Evolutionary conservation across 2,113 vertebrate genomes (phyloP).

Genomic region (Osmerus eperlanus): DNA sequence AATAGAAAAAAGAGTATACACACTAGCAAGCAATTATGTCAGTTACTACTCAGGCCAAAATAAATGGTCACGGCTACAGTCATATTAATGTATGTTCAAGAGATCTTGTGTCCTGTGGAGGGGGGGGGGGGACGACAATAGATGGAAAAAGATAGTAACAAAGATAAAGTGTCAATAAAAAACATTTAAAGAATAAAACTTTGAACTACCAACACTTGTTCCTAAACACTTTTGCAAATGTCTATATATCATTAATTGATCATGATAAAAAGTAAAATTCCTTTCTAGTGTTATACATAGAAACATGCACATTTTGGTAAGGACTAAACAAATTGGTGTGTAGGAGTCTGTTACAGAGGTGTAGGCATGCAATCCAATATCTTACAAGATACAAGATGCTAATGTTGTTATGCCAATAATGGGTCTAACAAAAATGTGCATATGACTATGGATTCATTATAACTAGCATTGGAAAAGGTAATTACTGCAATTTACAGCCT

Average conservation of each 20-base stretch:
- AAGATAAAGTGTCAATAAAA: conserved; percentile 40
- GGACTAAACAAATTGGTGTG: conserved; percentile 25
- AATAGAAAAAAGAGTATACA: neutral
- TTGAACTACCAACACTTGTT: conserved; percentile 20
- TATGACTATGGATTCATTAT: conserved; percentile 27
- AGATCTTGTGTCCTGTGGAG: no score
- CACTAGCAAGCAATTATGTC: no score
- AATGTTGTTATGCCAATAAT: conserved; percentile 32
- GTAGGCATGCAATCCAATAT: conserved; percentile 14
- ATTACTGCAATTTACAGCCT: conserved; percentile 18
- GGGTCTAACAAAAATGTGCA: conserved; percentile 14
- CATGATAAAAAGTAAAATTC: neutral
- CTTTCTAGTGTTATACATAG: conserved; percentile 8
- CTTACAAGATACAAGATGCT: conserved; percentile 26
- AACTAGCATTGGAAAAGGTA: conserved; percentile 35
- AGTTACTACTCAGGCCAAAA: no score
- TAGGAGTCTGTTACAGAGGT: conserved; percentile 23
- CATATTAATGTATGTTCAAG: no score
- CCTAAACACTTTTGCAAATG: conserved; percentile 14
- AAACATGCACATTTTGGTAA: conserved; percentile 9
- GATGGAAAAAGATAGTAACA: neutral
- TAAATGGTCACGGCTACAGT: no score
- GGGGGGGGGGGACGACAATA: no score
- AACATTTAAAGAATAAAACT: conserved; percentile 42
- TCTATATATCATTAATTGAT: conserved; percentile 19